A percentile compares a stretch with the other conserved stretches of the same genome.
These are phyloP conservation scores for Melitaea cinxia DNA, from an alignment of 1,140 invertebrate genomes.

Conservation along the genomic window DNA sequence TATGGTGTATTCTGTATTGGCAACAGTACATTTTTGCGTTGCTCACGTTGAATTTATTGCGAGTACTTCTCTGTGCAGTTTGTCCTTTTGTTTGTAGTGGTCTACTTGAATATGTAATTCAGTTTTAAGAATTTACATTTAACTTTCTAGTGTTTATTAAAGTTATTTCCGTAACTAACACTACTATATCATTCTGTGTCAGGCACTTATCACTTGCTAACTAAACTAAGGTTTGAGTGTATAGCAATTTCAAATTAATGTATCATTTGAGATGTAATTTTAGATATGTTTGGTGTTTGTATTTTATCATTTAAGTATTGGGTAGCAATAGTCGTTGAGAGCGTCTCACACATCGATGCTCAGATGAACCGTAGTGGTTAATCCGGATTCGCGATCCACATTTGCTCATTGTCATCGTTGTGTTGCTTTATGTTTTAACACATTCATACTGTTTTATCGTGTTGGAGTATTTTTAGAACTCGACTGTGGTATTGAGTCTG, in stretches of 20 bases:
- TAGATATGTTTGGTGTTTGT: constrained; percentile 26
- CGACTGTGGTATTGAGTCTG: constrained; percentile 66
- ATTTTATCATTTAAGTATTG: constrained; percentile 21
- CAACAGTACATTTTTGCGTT: constrained; percentile 43
- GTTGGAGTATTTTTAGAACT: constrained; percentile 78
- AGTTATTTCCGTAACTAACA: constrained; percentile 33
- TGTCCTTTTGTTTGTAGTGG: constrained; percentile 47
- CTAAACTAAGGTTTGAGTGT: constrained; percentile 30
- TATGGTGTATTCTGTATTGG: constrained; percentile 30
- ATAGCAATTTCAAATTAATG: constrained; percentile 26
- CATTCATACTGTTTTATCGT: constrained; percentile 78
- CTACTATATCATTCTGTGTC: constrained; percentile 25
- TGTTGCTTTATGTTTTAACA: constrained; percentile 74
- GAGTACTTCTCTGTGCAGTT: constrained; percentile 43
- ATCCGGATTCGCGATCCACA: constrained; percentile 68
- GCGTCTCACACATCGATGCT: constrained; percentile 14
- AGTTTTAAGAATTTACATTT: constrained; percentile 37
- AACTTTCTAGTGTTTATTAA: constrained; percentile 40
- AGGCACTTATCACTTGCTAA: constrained; percentile 29
- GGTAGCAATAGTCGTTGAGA: constrained; percentile 16
- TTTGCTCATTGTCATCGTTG: constrained; percentile 72
- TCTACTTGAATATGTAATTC: constrained; percentile 40
- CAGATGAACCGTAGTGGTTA: constrained; percentile 40
- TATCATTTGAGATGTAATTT: constrained; percentile 31
- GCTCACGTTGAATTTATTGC: constrained; percentile 43